These are phyloP conservation scores for Aphodius granarius DNA, from an alignment of 2,888 invertebrate species.

Conservation along the genomic window DNA sequence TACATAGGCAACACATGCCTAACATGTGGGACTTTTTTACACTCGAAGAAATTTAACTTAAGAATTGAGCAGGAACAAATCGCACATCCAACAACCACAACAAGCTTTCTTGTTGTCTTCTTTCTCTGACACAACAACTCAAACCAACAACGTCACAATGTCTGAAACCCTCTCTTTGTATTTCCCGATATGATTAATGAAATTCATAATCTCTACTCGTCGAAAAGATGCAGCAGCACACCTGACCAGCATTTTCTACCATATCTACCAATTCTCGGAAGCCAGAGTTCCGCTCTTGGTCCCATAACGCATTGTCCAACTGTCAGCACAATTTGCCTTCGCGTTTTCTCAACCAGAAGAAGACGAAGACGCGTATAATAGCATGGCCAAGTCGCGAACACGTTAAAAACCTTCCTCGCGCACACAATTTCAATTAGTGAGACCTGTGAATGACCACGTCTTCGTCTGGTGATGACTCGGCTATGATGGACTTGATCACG, in stretches of 20 bases:
- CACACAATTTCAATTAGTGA: neutral
- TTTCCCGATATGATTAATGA: neutral
- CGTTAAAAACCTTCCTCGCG: neutral
- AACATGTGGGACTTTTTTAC: no score
- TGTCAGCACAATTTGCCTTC: neutral
- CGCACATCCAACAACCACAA: no score
- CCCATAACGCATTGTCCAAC: neutral
- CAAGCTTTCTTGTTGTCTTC: no score
- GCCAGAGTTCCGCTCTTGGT: neutral
- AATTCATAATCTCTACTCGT: neutral
- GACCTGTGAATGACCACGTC: neutral
- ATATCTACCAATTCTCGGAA: neutral
- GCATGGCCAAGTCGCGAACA: neutral
- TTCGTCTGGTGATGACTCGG: neutral
- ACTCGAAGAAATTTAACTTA: no score
- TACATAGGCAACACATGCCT: no score
- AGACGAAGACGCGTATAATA: neutral
- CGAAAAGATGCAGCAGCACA: neutral
- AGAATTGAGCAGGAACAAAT: no score
- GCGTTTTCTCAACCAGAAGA: neutral
- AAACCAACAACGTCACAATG: no score
- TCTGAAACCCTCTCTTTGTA: neutral
- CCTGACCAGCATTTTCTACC: neutral
- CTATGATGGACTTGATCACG: constrained; percentile 39
- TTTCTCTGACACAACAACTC: no score